Evolutionary conservation across 2,113 vertebrate genomes (phyloP), one percentile per base, ranked within the genome.

Genomic region (Tapirus terrestris): DNA sequence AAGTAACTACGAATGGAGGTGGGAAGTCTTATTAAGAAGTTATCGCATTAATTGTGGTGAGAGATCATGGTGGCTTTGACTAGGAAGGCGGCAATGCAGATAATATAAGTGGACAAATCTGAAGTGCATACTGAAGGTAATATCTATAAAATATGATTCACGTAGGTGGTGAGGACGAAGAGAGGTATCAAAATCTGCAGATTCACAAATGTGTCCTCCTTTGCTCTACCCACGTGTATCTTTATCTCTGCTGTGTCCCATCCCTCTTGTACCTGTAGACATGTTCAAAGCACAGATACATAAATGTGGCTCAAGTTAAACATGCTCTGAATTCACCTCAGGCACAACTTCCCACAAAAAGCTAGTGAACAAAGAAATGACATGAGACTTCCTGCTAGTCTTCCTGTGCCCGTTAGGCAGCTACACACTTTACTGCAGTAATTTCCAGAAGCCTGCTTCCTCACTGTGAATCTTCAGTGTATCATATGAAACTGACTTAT

Each of bases 271-370:
- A 61, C 68, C 10, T n/a, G 27, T 29, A 68, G 18, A 67, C 72
- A 6, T 5, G 36, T 80, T 83, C 68, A 63, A 13, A 56, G 23
- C 16, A 23, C 53, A 61, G 23, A 72, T 3, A 58, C 18, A 58
- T 0, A 60, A 17, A 56, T 3, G 6, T 0, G 2, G 51, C 51
- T 61, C 61, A 48, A 36, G 18, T 43, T 13, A 53, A 89, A 51
- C 29, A 80, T 13, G 68, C 45, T 61, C 82, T 86, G 36, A 11
- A 67, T 67, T 76, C 56, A 75, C n/a, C 45, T 53, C 10, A 13
- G 60, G 33, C 58, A 88, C 84, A 77, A 90, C 21, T 84, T 75
- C 76, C 70, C 51, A 70, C 77, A 51, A 31, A 58, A 72, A 73
- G 11, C 7, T 48, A 70, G n/a, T 8, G 29, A 29, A 43, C 67